Evolutionary conservation across 2,113 vertebrate species (phyloP).

Genomic region (Oriolus oriolus): DNA sequence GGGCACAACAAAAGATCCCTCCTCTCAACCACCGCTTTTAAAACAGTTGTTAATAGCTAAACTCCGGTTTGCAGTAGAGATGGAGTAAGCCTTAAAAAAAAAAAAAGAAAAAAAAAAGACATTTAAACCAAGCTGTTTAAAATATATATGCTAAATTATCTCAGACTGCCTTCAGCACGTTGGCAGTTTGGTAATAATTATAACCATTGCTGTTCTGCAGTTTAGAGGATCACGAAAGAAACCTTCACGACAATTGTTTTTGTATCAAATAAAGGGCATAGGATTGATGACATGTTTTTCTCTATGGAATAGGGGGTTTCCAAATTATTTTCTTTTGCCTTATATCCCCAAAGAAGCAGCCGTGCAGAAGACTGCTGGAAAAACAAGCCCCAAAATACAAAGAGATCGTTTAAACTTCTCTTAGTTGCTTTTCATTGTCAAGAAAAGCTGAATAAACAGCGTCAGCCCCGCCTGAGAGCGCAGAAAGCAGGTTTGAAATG

Average conservation of each 20-base stretch:
- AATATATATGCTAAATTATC: not conserved
- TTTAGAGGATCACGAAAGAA: not conserved
- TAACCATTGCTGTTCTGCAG: not conserved
- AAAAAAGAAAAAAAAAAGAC: not conserved
- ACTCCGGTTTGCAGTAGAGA: not conserved
- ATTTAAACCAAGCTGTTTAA: not conserved
- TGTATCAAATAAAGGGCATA: constrained; percentile 2
- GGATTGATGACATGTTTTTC: constrained; percentile 39
- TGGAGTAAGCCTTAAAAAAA: not conserved
- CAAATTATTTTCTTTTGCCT: constrained; percentile 51
- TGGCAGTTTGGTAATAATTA: constrained; percentile 16
- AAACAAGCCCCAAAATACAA: constrained; percentile 78
- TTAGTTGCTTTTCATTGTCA: constrained; percentile 78
- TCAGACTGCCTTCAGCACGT: not conserved
- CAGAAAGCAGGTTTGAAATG: constrained; percentile 42
- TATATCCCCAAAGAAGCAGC: constrained; percentile 20
- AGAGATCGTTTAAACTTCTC: constrained; percentile 80
- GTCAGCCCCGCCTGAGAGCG: constrained; percentile 61
- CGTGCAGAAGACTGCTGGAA: not conserved
- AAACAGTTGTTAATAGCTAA: not conserved
- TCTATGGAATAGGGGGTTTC: constrained; percentile 9
- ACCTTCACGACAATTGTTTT: not conserved
- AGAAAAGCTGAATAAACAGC: constrained; percentile 87
- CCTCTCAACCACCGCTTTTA: not conserved
- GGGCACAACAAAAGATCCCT: not conserved